Evolutionary conservation across 2,797 vertebrate species (phyloP), one percentile per base, ranked within the genome.

Genomic region (Sebastiscus albofasciatus): DNA sequence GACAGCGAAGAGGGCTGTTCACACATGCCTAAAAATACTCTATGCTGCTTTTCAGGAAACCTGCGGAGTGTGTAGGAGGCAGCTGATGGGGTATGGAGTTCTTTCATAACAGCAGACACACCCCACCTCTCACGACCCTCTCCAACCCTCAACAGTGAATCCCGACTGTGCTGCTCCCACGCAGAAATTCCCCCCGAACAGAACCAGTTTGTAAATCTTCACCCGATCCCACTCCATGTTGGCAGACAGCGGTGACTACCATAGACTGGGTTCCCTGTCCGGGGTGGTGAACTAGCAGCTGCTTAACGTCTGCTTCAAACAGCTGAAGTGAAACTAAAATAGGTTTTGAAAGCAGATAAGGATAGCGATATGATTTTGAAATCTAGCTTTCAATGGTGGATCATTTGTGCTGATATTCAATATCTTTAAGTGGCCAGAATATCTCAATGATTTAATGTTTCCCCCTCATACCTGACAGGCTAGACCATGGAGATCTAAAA

Each of bases 1-100:
- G 68, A 80, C 76, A 80, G 77, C 8, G 6, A 27, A 61, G 22
- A 79, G 46, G 75, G 61, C 81, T 87, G 72, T 85, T 91, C 88
- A 93, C 84, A 90, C 70, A 84, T 65, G 77, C 36, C 87, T 91
- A 93, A 92, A 94, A 92, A 92, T 91, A 93, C 78, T 73, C 64
- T 4, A 8, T 80, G 81, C 75, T 81, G 83, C 84, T 89, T 91
- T 94, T 93, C 86, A 93, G 89, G 89, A 93, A 95, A 93, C 89
- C 87, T 83, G 84, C 36, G 72, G 90, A 84, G 87, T 84, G 80
- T 78, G 90, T 89, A 80, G 87, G 88, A 82, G 80, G 62, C 80
- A 89, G 82, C 74, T 83, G 80, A 91, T 81, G 78, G 22, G 82
- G 42, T 64, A 55, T 16, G 58, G 75, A 64, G 76, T 36, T n/a